Evolutionary conservation across 2,797 vertebrate genomes (phyloP).

Genomic region (Yasuhikotakia modesta): DNA sequence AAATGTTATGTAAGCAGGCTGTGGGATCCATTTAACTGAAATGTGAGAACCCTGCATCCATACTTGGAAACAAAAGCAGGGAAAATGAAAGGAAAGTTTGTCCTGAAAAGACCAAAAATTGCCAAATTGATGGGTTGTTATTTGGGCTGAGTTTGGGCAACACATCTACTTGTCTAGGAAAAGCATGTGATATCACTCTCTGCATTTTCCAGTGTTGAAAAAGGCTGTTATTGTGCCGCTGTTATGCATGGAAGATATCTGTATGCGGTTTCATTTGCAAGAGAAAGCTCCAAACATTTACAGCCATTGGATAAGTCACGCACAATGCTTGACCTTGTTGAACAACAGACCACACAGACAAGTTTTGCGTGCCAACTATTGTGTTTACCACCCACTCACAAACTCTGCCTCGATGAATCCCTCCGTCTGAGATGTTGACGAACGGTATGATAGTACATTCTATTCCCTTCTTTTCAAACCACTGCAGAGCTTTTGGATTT

Average conservation of each 20-base stretch:
- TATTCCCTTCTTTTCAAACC: background rate
- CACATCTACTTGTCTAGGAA: background rate
- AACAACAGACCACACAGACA: constrained; percentile 53
- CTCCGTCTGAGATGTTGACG: constrained; percentile 56
- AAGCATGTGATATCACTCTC: constrained; percentile 1
- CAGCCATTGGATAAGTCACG: constrained; percentile 45
- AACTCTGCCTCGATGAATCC: constrained; percentile 56
- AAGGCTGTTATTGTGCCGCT: constrained; percentile 19
- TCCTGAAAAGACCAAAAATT: background rate
- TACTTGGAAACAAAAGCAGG: background rate
- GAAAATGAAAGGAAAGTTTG: background rate
- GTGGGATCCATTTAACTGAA: background rate
- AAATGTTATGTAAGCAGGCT: background rate
- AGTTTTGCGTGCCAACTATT: constrained; percentile 58
- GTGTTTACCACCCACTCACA: constrained; percentile 62
- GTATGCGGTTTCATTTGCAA: constrained; percentile 31
- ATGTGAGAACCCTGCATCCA: background rate
- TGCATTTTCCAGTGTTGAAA: constrained; percentile 21
- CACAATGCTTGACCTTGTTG: constrained; percentile 60
- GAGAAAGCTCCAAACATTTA: constrained; percentile 28
- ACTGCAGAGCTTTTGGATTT: background rate
- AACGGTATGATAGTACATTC: constrained; percentile 41
- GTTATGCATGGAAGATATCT: constrained; percentile 23
- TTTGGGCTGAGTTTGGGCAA: background rate
- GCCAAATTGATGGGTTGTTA: background rate